phyloP scores from a whole-genome alignment of 2,797 vertebrate genomes.

The Dendrocincla tyrannina region DNA sequence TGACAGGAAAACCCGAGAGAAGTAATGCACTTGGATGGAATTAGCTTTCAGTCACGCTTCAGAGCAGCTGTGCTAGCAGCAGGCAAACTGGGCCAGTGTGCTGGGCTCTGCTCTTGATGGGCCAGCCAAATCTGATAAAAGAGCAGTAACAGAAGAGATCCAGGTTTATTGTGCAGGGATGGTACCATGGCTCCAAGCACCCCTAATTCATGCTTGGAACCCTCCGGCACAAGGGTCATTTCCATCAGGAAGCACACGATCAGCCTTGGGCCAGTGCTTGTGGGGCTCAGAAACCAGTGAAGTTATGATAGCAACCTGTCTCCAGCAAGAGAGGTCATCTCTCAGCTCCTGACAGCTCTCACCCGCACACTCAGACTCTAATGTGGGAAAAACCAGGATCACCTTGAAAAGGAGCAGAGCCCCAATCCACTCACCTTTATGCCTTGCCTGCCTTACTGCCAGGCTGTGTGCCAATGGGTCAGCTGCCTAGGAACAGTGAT shows the following conservation, averaged over 20 bases:
- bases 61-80: slow-evolving; percentile 40
- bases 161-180: not conserved
- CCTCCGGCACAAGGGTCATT: not conserved
- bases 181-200: not conserved
- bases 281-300: not conserved
- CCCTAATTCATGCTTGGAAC: not conserved
- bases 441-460: not conserved
- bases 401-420: not conserved
- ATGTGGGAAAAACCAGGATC: not conserved
- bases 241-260: not conserved
- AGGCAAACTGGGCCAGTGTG: not conserved
- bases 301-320: not conserved
- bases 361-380: not conserved
- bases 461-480: not conserved
- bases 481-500: not conserved
- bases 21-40: slow-evolving; percentile 43
- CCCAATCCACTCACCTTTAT: not conserved
- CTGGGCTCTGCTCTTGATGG: not conserved
- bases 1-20: slow-evolving; percentile 36
- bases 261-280: not conserved
- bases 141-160: not conserved
- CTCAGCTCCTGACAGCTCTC: not conserved
- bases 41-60: slow-evolving; percentile 58
- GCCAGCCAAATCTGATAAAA: not conserved
- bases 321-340: not conserved